Evolutionary conservation across 37 sponge, comb jelly and placozoan species (phyloP), one percentile per base, ranked within the genome.

Genomic region (Lycopodina hypogea): DNA sequence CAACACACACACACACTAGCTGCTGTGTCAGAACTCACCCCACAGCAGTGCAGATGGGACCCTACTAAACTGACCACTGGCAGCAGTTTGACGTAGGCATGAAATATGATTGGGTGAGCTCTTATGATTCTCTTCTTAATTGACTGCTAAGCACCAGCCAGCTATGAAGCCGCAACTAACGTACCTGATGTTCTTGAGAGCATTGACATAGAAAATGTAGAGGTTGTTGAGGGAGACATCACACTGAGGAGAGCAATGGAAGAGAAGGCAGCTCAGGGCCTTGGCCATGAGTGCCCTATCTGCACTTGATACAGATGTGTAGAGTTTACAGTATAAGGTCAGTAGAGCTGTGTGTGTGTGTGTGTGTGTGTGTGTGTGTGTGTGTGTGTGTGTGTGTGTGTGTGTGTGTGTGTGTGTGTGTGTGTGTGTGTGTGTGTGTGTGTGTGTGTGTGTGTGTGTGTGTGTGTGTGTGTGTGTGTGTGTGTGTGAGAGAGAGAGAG

Each of bases 311-410:
- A 35, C 6, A 15, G 76, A 33, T n/a, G n/a, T n/a, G 63, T 64
- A 87, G 38, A 87, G 59, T 0, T 36, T 33, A 62, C 76, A 81
- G 64, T 87, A 87, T 56, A 81, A 58, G 17, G 41, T 0, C 29
- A 69, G 52, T 60, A 87, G 55, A 7, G 75, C 87, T 87, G 65
- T 24, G 17, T 58, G 36, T 42, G 42, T 3, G 69, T 9, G 59
- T 56, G 59, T 19, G 71, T 41, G 60, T 9, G n/a, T n/a, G n/a
- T n/a, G n/a, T n/a, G n/a, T n/a, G n/a, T n/a, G n/a, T n/a, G n/a
- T 62, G 64, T 62, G 64, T 62, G 64, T 53, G 64, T 62, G 64
- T 62, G 64, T 62, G 64, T 15, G 64, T 26, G 64, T 15, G 22
- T 26, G 22, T n/a, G 64, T n/a, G 28, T n/a, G 64, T 62, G 64